These are phyloP conservation scores for Cinclus cinclus DNA, from an alignment of 2,113 vertebrate species.

Conservation along the genomic window DNA sequence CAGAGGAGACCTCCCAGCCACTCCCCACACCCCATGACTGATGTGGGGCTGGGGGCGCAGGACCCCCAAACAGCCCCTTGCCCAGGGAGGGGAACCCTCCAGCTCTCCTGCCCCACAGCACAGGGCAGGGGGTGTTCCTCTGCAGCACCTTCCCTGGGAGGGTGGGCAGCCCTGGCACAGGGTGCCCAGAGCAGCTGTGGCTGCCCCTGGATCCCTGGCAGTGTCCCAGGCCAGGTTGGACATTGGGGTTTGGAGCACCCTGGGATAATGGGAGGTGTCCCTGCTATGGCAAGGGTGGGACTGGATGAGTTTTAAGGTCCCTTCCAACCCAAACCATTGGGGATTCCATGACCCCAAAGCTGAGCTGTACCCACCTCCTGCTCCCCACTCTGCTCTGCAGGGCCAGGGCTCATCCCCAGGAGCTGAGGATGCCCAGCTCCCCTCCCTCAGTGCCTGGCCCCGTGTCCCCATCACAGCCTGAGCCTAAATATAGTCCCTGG, in stretches of 20 bases:
- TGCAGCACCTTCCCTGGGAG: neutral
- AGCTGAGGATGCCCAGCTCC: neutral
- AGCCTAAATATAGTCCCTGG: constrained; percentile 9
- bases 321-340: neutral
- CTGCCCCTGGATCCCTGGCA: neutral
- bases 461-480: neutral
- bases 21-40: rapidly evolving
- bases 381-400: neutral
- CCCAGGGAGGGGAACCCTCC: neutral
- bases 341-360: neutral
- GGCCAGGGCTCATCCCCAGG: neutral
- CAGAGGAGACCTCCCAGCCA: neutral
- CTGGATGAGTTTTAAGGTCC: neutral
- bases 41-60: neutral
- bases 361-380: rapidly evolving
- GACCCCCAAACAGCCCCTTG: neutral
- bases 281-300: neutral
- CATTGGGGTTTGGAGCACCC: rapidly evolving
- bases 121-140: rapidly evolving
- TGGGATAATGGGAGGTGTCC: neutral
- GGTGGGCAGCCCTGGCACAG: neutral
- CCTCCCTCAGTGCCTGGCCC: neutral
- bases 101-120: neutral
- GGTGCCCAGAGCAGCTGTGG: neutral
- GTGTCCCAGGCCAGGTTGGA: neutral